phyloP scores from a whole-genome alignment of 2,797 vertebrate genomes.

The Gadopsis marmoratus region DNA sequence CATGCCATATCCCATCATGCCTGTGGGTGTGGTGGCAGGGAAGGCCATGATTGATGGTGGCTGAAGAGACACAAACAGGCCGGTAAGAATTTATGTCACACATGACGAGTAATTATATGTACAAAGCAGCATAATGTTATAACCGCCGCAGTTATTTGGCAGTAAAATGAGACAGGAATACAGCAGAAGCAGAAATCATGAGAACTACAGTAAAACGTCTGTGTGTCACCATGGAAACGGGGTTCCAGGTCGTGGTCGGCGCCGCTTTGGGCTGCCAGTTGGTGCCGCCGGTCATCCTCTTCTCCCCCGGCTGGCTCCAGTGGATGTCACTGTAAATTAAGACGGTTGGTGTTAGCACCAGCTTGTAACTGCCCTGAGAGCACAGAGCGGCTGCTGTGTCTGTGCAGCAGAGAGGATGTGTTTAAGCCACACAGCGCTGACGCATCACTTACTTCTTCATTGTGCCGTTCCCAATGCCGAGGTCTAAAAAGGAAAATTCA shows the following conservation, averaged over 20 bases:
- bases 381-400: conserved; percentile 38
- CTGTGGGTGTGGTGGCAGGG: conserved; percentile 97
- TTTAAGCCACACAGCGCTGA: background rate
- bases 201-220: conserved; percentile 24
- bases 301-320: conserved; percentile 99
- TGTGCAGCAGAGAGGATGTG: background rate
- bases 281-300: conserved; percentile 97
- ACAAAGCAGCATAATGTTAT: background rate
- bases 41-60: conserved; percentile 96
- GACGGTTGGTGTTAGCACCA: conserved; percentile 64
- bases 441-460: conserved; percentile 93
- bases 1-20: conserved; percentile 98
- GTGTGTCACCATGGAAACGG: conserved; percentile 93
- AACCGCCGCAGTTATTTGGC: background rate
- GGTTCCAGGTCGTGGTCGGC: conserved; percentile 96
- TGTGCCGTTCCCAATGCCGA: conserved; percentile 98
- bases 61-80: conserved; percentile 81
- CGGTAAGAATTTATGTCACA: conserved; percentile 15
- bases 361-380: conserved; percentile 43
- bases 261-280: conserved; percentile 99
- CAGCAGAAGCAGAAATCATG: background rate
- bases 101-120: background rate
- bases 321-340: conserved; percentile 94
- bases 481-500: conserved; percentile 84
- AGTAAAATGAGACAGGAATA: background rate